phyloP scores from a whole-genome alignment of 2,797 vertebrate species.

The Rhincodon typus region DNA sequence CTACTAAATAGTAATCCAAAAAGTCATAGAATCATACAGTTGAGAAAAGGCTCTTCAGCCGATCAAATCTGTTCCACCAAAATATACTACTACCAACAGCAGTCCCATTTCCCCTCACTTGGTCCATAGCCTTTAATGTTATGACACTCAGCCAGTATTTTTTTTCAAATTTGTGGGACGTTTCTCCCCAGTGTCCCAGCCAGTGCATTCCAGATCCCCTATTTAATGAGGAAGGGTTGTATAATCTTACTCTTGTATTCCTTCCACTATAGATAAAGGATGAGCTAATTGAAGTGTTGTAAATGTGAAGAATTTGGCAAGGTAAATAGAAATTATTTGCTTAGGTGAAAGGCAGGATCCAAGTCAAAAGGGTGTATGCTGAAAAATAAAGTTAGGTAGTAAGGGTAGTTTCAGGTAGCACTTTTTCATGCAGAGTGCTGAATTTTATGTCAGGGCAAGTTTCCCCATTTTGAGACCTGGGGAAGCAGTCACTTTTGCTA shows the following conservation, averaged over 20 bases:
- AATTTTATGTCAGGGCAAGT: too few relatives aligned
- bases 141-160: too few relatives aligned
- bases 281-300: neutral
- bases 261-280: neutral
- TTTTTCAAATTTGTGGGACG: too few relatives aligned
- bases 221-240: neutral
- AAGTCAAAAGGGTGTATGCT: neutral
- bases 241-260: neutral
- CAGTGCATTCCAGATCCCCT: too few relatives aligned
- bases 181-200: too few relatives aligned
- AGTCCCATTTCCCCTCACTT: too few relatives aligned
- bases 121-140: too few relatives aligned
- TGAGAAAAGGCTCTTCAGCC: too few relatives aligned
- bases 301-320: neutral
- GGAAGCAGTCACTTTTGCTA: too few relatives aligned
- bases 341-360: neutral
- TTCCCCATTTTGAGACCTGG: too few relatives aligned
- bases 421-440: neutral
- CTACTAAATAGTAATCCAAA: neutral
- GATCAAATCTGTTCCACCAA: too few relatives aligned
- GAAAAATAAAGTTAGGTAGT: neutral
- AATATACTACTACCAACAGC: too few relatives aligned
- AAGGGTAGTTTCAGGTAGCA: neutral
- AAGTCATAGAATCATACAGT: neutral
- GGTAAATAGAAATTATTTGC: neutral